Percentiles rank a stretch among this genome's conserved stretches.
Conservation (phyloP, 2,888 invertebrate genomes). For the Pseudanteris insignis region DNA sequence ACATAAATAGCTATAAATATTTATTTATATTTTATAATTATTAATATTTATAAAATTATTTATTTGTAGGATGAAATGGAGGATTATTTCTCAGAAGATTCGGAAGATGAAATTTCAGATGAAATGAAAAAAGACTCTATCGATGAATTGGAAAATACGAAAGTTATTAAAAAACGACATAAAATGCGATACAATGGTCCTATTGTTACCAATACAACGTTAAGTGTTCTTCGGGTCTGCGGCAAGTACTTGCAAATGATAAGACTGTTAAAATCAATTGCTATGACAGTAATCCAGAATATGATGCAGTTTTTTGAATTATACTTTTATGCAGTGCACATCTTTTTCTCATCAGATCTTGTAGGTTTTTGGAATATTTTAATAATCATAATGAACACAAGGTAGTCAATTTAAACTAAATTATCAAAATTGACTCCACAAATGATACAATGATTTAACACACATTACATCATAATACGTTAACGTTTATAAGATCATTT, state of each 20-base stretch:
- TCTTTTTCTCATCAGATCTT: slow-evolving; percentile 83
- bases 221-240: slow-evolving; percentile 87
- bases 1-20: too few relatives aligned
- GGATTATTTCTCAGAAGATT: slow-evolving; percentile 68
- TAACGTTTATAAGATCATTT: too few relatives aligned
- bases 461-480: too few relatives aligned
- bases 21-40: too few relatives aligned
- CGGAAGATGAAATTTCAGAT: slow-evolving; percentile 72
- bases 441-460: too few relatives aligned
- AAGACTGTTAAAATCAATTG: slow-evolving; percentile 85
- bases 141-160: slow-evolving; percentile 70
- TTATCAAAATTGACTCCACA: neutral
- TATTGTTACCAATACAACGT: slow-evolving; percentile 89
- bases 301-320: slow-evolving; percentile 94
- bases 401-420: neutral
- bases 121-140: slow-evolving; percentile 78
- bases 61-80: slow-evolving; percentile 61
- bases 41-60: neutral
- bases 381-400: neutral
- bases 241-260: slow-evolving; percentile 95
- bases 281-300: slow-evolving; percentile 87
- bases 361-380: slow-evolving; percentile 66
- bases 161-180: slow-evolving; percentile 55
- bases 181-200: slow-evolving; percentile 66
- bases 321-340: slow-evolving; percentile 88